Evolutionary conservation across 2,888 invertebrate species (phyloP).

Genomic region (Salpingus planirostris): DNA sequence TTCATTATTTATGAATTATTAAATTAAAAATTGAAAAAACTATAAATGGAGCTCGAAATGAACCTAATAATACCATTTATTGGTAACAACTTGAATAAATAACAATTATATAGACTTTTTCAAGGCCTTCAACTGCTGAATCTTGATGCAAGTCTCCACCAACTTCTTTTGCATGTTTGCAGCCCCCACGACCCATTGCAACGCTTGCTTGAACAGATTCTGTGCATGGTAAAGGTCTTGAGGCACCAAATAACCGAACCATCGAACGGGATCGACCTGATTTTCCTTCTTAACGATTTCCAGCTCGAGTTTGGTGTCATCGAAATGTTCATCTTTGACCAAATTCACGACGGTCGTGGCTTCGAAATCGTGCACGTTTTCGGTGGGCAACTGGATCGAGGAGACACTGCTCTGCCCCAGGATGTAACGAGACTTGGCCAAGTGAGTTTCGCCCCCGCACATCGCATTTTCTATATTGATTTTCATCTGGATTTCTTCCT

Average conservation of each 20-base stretch:
- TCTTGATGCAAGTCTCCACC: slow-evolving; percentile 9
- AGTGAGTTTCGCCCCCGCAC: slow-evolving; percentile 60
- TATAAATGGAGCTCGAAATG: no score
- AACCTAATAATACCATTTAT: no score
- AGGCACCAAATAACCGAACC: slow-evolving; percentile 84
- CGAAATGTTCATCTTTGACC: slow-evolving; percentile 33
- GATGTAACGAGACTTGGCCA: slow-evolving; percentile 72
- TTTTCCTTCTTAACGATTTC: slow-evolving; percentile 31
- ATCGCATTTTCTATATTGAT: slow-evolving; percentile 60
- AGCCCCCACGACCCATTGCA: slow-evolving; percentile 52
- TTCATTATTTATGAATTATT: no score
- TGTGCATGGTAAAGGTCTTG: slow-evolving; percentile 69
- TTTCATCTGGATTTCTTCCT: slow-evolving; percentile 60
- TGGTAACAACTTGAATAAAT: no score
- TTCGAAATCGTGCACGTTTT: slow-evolving; percentile 46
- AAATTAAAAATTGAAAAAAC: no score
- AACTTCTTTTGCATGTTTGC: slow-evolving; percentile 33
- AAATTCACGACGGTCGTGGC: slow-evolving; percentile 39
- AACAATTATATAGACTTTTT: no score
- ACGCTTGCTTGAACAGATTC: slow-evolving; percentile 59
- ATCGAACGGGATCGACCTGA: slow-evolving; percentile 60
- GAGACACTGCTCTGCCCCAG: slow-evolving; percentile 68
- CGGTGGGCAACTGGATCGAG: slow-evolving; percentile 59
- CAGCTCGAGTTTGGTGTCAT: slow-evolving; percentile 30
- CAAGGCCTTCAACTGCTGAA: slow-evolving; percentile 7